Evolutionary conservation across 2,113 vertebrate species (phyloP).

Genomic region (Leiothrix lutea): DNA sequence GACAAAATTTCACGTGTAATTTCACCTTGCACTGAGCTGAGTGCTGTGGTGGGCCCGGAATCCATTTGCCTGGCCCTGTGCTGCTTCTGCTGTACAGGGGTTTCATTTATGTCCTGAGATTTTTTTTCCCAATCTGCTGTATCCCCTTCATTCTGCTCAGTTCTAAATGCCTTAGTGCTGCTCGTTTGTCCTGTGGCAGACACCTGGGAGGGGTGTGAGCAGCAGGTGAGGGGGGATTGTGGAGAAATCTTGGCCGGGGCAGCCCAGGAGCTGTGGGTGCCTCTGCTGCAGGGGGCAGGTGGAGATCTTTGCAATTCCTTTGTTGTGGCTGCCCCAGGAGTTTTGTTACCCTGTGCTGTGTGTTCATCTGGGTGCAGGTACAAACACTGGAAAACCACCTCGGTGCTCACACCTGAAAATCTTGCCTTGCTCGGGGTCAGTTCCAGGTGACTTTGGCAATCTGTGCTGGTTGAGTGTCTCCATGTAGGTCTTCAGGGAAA

Average conservation of each 20-base stretch:
- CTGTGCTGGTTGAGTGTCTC: neutral
- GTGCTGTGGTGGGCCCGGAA: neutral
- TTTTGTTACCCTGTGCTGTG: rapidly evolving
- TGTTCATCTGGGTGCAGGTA: neutral
- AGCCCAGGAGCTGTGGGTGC: neutral
- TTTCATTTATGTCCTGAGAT: neutral
- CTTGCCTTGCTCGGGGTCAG: rapidly evolving
- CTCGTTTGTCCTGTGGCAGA: neutral
- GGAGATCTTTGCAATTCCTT: rapidly evolving
- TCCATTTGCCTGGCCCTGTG: neutral
- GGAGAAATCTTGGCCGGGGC: rapidly evolving
- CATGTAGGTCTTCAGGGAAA: neutral
- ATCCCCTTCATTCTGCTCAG: neutral
- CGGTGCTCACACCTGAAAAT: neutral
- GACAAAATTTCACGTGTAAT: neutral
- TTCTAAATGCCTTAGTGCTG: rapidly evolving
- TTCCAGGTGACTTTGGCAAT: neutral
- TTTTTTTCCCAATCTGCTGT: rapidly evolving
- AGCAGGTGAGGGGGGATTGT: no score
- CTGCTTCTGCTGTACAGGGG: neutral
- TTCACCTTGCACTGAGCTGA: rapidly evolving
- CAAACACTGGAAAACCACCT: rapidly evolving
- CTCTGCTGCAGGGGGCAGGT: neutral
- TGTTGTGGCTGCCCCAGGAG: no score
- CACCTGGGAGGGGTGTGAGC: neutral